Evolutionary conservation across 2,888 invertebrate genomes (phyloP).

Genomic region (Acrobasis suavella): DNA sequence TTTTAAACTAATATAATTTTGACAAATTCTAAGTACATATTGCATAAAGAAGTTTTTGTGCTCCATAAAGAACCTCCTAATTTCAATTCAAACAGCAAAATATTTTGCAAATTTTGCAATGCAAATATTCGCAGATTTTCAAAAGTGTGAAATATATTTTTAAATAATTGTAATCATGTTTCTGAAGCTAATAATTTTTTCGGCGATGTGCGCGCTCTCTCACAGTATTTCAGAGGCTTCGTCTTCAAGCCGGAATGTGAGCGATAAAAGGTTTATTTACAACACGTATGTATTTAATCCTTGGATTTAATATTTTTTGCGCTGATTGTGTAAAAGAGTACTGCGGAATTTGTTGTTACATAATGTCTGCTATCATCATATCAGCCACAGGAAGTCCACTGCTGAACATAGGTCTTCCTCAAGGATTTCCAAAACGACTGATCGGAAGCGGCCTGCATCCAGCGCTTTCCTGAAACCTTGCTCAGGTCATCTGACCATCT

Average conservation of each 20-base stretch:
- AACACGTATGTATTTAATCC: conserved; percentile 50
- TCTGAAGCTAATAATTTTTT: neutral
- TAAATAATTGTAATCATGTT: neutral
- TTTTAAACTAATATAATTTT: no score
- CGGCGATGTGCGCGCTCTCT: neutral
- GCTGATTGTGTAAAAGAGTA: no score
- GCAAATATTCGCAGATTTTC: neutral
- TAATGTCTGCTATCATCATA: no score
- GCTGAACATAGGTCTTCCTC: no score
- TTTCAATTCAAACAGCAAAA: neutral
- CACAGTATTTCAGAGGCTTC: neutral
- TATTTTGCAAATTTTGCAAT: neutral
- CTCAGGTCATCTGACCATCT: no score
- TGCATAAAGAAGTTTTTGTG: neutral
- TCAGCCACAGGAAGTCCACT: no score
- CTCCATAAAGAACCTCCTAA: neutral
- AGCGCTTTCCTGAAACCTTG: no score
- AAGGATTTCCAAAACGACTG: no score
- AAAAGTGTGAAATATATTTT: neutral
- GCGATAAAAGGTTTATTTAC: conserved; percentile 56
- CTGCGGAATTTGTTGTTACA: no score
- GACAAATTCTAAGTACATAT: no score
- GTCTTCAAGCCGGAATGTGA: neutral
- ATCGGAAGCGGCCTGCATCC: no score
- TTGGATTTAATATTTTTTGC: neutral